Evolutionary conservation across 2,113 vertebrate genomes (phyloP).

Genomic region (Oncorhynchus nerka): DNA sequence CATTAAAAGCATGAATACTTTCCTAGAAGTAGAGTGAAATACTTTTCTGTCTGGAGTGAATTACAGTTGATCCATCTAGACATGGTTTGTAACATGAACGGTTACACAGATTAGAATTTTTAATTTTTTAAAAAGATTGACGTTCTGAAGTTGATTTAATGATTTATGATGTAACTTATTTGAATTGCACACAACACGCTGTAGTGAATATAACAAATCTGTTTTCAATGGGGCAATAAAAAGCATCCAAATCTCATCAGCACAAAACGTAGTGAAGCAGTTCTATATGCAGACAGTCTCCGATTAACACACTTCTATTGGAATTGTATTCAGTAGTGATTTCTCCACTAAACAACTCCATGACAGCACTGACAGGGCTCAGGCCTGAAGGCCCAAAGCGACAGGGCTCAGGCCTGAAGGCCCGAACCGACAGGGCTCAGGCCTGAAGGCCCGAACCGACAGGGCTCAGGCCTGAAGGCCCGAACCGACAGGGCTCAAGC

Average conservation of each 20-base stretch:
- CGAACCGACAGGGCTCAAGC: no score
- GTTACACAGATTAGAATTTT: no score
- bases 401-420: no score
- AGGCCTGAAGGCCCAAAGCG: no score
- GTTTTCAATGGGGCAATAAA: background rate
- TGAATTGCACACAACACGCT: constrained; percentile 70
- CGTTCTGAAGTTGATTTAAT: background rate
- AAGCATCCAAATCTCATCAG: background rate
- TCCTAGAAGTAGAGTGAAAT: background rate
- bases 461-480: no score
- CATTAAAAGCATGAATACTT: background rate
- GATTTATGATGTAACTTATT: constrained; percentile 21
- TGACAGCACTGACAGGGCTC: background rate
- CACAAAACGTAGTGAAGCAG: background rate
- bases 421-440: no score
- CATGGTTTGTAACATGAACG: background rate
- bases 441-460: no score
- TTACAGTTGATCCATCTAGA: constrained; percentile 3
- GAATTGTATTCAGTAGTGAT: background rate
- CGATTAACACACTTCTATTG: background rate
- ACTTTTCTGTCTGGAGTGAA: constrained; percentile 4
- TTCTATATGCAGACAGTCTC: background rate
- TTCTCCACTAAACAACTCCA: background rate
- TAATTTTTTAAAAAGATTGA: background rate
- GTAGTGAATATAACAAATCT: constrained; percentile 49